A percentile compares a stretch with the other conserved stretches of the same genome.
Conservation (phyloP, 2,888 invertebrate genomes). For the Scaptomyza flava region DNA sequence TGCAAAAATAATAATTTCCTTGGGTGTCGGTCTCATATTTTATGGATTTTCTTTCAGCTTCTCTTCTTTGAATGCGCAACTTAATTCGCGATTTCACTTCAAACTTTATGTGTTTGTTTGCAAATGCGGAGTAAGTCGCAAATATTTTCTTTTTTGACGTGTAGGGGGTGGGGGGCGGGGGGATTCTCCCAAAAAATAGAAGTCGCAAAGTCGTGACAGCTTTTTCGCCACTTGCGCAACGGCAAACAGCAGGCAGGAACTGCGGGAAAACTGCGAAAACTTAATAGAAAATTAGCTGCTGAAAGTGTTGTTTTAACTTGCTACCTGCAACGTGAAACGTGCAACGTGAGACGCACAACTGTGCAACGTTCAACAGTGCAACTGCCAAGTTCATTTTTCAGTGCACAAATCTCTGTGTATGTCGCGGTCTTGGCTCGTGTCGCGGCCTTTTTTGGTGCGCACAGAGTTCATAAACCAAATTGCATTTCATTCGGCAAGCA, state of each 20-base stretch:
- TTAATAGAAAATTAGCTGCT: slow-evolving; percentile 69
- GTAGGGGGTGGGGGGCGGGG: background rate
- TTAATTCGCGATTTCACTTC: slow-evolving; percentile 42
- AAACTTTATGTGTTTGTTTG: slow-evolving; percentile 52
- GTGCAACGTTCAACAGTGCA: slow-evolving; percentile 3
- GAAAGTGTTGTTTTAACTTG: slow-evolving; percentile 62
- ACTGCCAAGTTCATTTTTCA: slow-evolving; percentile 69
- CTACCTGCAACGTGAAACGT: slow-evolving; percentile 38
- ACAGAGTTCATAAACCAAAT: slow-evolving; percentile 74
- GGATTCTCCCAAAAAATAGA: slow-evolving; percentile 14
- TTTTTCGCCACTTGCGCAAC: slow-evolving; percentile 40
- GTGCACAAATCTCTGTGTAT: slow-evolving; percentile 58
- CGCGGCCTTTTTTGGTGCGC: slow-evolving; percentile 49
- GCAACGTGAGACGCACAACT: background rate
- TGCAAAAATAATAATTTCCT: slow-evolving; percentile 33
- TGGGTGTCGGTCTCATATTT: slow-evolving; percentile 24
- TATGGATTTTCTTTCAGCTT: slow-evolving; percentile 29
- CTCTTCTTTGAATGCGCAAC: slow-evolving; percentile 14
- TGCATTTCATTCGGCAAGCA: slow-evolving; percentile 64
- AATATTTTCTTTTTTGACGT: slow-evolving; percentile 20
- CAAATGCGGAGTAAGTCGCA: slow-evolving; percentile 38
- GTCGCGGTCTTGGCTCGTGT: slow-evolving; percentile 30
- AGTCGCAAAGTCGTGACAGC: slow-evolving; percentile 54
- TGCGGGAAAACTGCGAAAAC: slow-evolving; percentile 35
- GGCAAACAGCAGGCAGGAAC: slow-evolving; percentile 7